Base-by-base conservation (phyloP, 2,888 invertebrate species). In the Pterostichus niger region DNA sequence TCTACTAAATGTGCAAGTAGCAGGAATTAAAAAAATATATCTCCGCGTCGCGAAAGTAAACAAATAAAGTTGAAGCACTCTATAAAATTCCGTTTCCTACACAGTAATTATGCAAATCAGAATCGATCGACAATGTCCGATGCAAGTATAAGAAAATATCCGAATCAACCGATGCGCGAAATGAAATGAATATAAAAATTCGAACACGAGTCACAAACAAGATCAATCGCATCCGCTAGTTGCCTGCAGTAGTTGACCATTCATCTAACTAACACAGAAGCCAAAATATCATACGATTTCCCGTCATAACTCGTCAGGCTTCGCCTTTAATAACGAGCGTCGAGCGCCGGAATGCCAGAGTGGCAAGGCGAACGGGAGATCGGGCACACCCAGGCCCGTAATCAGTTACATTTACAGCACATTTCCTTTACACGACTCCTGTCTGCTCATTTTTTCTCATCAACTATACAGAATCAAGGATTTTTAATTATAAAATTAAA, bases 181-280 rank as follows among this genome's bases (percentile, higher is more conserved):
- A 10, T 71, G 44, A 49, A 54, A 49, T 15, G 54, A 13, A 31
- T 11, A 44, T 73, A 73, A 73, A 73, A 73, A 49, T 33, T n/a
- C 52, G 49, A 73, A 75, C 75, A 75, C 75, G 75, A 75, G 75
- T 75, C 75, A 73, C 73, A 75, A 77, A 59, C 46, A 82, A 82
- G 82, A 82, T 82, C 82, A 82, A 82, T 82, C 44, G 75, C 61
- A 75, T 82, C 82, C 82, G 75, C 75, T 73, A 61, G 17, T 68
- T 52, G 68, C 68, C 68, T 80, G 54, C 79, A 80, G 68, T 68
- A 68, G 79, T 68, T 80, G 44, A n/a, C 33, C 44, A 71, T 80
- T 64, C 71, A 80, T 80, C 80, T 80, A 80, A 79, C 80, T 68
- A 68, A 81, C 81, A 81, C 81, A 82, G 82, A 82, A 82, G 82